Conservation (phyloP, 2,797 vertebrate species). For the Enteromius viviparus region DNA sequence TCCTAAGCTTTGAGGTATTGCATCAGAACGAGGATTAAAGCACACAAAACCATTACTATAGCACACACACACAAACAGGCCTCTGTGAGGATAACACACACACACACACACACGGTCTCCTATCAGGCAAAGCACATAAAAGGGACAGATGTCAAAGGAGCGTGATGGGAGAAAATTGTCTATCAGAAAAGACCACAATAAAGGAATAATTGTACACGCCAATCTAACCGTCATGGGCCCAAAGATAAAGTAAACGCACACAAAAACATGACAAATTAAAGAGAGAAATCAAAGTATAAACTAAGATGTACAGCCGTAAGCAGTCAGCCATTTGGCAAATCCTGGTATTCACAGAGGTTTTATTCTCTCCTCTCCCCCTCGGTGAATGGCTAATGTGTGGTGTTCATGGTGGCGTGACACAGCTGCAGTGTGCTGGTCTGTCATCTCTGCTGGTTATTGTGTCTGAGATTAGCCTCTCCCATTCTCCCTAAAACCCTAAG, state of each 20-base stretch:
- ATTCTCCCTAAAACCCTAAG: constrained; percentile 56
- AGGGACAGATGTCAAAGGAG: constrained; percentile 50
- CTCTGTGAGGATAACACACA: constrained; percentile 11
- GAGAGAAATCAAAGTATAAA: constrained; percentile 34
- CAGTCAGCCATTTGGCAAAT: constrained; percentile 49
- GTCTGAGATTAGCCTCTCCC: constrained; percentile 57
- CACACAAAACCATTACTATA: constrained; percentile 38
- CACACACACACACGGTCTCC: not conserved
- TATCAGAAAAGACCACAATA: constrained; percentile 47
- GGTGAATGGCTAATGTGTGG: constrained; percentile 60
- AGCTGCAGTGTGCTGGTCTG: constrained; percentile 59
- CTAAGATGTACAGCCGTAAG: constrained; percentile 26
- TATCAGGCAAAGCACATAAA: constrained; percentile 42
- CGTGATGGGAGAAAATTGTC: constrained; percentile 35
- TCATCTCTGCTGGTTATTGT: constrained; percentile 59
- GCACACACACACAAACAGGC: constrained; percentile 26
- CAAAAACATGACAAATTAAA: constrained; percentile 11
- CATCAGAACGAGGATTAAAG: constrained; percentile 55
- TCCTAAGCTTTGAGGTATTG: constrained; percentile 35
- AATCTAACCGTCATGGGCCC: constrained; percentile 4
- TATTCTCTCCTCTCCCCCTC: constrained; percentile 53
- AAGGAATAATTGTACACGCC: constrained; percentile 37
- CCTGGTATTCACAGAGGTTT: constrained; percentile 48
- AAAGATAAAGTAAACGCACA: constrained; percentile 26
- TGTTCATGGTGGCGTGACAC: constrained; percentile 46